Percentiles rank a stretch among this genome's conserved stretches.
Evolutionary conservation across 2,113 vertebrate species (phyloP).

Genomic region (Tylochromis polylepis): DNA sequence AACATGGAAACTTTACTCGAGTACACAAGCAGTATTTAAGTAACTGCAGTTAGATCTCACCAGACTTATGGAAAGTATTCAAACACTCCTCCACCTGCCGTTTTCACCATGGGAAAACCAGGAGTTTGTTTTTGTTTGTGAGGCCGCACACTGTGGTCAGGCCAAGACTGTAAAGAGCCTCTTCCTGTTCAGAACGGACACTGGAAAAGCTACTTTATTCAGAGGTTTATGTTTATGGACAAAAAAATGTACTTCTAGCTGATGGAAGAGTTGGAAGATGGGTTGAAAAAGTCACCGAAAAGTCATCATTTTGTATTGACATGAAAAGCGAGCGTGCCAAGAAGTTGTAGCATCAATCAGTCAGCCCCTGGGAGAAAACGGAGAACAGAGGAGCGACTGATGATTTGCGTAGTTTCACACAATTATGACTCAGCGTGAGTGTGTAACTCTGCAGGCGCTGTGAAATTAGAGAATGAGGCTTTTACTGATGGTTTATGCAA

Average conservation of each 20-base stretch:
- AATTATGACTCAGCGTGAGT: conserved; percentile 20
- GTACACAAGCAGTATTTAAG: neutral
- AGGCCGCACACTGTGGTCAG: neutral
- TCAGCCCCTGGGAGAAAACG: neutral
- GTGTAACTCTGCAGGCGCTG: neutral
- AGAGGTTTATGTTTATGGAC: neutral
- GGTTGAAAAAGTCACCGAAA: neutral
- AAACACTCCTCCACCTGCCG: accelerated
- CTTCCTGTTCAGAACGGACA: neutral
- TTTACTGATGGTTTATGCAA: neutral
- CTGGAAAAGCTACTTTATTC: neutral
- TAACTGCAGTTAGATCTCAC: neutral
- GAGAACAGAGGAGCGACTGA: neutral
- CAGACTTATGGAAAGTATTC: neutral
- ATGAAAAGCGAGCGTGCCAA: neutral
- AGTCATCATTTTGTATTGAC: neutral
- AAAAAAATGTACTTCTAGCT: neutral
- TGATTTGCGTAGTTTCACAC: conserved; percentile 3
- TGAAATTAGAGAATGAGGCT: neutral
- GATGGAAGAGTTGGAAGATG: neutral
- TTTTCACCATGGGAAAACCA: neutral
- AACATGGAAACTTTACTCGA: neutral
- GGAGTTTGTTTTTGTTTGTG: neutral
- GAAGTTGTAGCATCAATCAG: neutral
- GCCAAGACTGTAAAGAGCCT: neutral